Evolutionary conservation across 2,888 invertebrate genomes (phyloP), one percentile per base, ranked within the genome.

Genomic region (Drosophila setosimentum): DNA sequence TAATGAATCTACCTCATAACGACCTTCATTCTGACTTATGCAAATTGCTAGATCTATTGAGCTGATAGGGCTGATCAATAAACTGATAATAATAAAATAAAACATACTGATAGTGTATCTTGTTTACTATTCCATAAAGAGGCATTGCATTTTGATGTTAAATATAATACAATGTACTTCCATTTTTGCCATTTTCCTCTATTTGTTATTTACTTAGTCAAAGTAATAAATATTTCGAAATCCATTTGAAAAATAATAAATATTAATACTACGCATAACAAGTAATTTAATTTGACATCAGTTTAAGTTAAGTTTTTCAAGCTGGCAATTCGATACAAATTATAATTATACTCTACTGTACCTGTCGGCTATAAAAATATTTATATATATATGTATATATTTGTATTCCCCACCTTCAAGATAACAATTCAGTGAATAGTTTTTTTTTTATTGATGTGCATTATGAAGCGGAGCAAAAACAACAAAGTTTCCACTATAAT

Each of bases 31-130:
- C 27, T 7, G 24, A 54, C 35, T n/a, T 45, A 45, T 45, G 45
- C 45, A 45, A 45, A 33, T 21, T 33, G 29, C 13, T 55, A 37
- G n/a, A 37, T 55, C 37, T 55, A 37, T 37, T 13, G 8, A 29
- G 37, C 37, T 55, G 55, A 55, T 55, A 55, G 13, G 27, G n/a
- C 37, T 37, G 55, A 55, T 55, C 55, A 55, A 55, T 37, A 55
- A 55, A 37, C 27, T 37, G 55, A 55, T 55, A 37, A 37, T 29
- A 37, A 55, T 29, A 37, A 55, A 37, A 55, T 37, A 37, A 8
- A 55, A 37, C n/a, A 37, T 37, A 55, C 11, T 37, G 27, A 55
- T 37, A 27, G n/a, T 24, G 21, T n/a, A 51, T 51, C n/a, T 37
- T n/a, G 27, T 54, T 53, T 53, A 24, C 33, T 37, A 29, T 29